Evolutionary conservation across 1,140 invertebrate species (phyloP).

Genomic region (Ostrea edulis): DNA sequence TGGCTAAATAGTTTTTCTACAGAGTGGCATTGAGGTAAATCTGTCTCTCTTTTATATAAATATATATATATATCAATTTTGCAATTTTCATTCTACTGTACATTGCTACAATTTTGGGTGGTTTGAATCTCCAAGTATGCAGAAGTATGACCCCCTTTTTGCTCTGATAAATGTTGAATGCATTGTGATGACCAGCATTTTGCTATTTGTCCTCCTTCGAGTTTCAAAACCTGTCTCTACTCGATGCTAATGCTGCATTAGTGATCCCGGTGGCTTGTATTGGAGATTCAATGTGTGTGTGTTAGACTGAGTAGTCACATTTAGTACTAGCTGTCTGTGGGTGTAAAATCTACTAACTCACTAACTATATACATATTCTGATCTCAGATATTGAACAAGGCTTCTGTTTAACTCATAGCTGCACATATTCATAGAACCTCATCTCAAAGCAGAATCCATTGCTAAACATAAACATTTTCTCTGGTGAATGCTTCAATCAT

Average conservation of each 20-base stretch:
- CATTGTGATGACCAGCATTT: background rate
- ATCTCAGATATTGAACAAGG: background rate
- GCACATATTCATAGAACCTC: background rate
- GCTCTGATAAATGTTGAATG: background rate
- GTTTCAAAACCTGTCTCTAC: background rate
- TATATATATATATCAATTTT: background rate
- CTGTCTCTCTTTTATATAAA: background rate
- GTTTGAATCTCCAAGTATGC: constrained; percentile 29
- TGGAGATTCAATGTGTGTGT: constrained; percentile 31
- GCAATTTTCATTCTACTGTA: background rate
- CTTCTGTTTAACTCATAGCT: constrained; percentile 23
- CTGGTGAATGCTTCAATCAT: background rate
- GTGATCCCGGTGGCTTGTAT: background rate
- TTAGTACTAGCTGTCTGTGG: background rate
- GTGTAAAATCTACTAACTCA: constrained; percentile 14
- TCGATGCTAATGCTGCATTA: background rate
- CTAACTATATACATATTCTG: background rate
- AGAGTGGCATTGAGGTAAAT: constrained; percentile 2
- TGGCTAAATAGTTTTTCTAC: constrained; percentile 19
- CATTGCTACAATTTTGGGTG: constrained; percentile 9
- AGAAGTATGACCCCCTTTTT: constrained; percentile 5
- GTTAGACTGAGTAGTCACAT: background rate
- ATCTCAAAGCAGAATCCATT: background rate
- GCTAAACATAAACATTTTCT: background rate
- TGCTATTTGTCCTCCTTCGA: background rate